Evolutionary conservation across 2,888 invertebrate species (phyloP).

Genomic region (Iphiclides podalirius): DNA sequence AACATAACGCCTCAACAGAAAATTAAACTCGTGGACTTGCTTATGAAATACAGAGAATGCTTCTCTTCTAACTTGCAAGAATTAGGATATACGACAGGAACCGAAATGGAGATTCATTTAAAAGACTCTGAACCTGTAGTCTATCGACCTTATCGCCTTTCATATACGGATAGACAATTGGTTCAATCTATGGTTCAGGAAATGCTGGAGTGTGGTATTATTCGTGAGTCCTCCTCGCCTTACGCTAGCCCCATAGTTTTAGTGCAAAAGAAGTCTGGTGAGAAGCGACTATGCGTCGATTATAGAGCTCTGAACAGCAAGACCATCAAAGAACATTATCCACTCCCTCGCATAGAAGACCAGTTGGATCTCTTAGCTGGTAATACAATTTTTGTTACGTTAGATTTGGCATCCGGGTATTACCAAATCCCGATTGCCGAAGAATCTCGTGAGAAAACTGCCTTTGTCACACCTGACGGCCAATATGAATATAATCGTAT

Average conservation of each 20-base stretch:
- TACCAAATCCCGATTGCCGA: constrained; percentile 35
- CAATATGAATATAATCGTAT: constrained; percentile 45
- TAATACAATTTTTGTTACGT: constrained; percentile 20
- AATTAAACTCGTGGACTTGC: no score
- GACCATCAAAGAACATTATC: constrained; percentile 29
- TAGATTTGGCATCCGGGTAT: constrained; percentile 29
- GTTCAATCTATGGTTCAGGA: background rate
- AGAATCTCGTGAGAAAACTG: constrained; percentile 40
- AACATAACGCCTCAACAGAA: no score
- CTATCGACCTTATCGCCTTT: constrained; percentile 29
- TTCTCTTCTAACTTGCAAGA: no score
- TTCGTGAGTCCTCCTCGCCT: background rate
- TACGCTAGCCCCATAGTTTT: constrained; percentile 34
- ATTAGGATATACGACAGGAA: no score
- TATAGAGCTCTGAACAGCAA: constrained; percentile 29
- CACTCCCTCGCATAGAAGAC: constrained; percentile 31
- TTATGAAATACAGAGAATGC: no score
- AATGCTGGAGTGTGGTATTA: background rate
- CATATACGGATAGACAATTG: background rate
- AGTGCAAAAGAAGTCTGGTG: constrained; percentile 30
- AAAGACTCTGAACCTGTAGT: no score
- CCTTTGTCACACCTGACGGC: constrained; percentile 48
- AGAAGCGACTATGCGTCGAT: constrained; percentile 30
- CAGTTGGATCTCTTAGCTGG: constrained; percentile 25
- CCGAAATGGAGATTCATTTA: no score